A percentile compares a stretch with the other conserved stretches of the same genome.
Conservation (phyloP, 2,797 vertebrate species). For the Streptopelia turtur region DNA sequence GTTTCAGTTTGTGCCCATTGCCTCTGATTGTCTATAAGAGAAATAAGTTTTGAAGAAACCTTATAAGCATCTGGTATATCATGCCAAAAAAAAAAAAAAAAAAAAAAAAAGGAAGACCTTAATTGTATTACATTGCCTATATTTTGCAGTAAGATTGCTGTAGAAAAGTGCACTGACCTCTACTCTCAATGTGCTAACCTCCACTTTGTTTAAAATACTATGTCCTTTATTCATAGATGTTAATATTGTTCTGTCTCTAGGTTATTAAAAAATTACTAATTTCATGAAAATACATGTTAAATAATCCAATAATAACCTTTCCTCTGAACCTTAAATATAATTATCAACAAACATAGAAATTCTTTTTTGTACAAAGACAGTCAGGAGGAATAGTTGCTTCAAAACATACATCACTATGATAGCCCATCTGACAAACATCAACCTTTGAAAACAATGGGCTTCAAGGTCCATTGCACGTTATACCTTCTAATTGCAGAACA, state of each 20-base stretch:
- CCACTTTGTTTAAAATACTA: not conserved
- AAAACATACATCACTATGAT: not conserved
- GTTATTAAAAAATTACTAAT: not conserved
- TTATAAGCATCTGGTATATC: not conserved
- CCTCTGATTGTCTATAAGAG: not conserved
- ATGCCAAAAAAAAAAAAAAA: not conserved
- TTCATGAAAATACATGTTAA: not conserved
- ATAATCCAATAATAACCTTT: constrained; percentile 20
- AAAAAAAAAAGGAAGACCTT: not conserved
- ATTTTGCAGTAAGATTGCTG: not conserved
- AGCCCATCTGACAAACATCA: not conserved
- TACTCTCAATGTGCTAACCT: not conserved
- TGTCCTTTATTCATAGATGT: not conserved
- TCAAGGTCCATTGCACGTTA: constrained; percentile 6
- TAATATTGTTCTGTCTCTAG: not conserved
- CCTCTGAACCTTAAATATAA: constrained; percentile 28
- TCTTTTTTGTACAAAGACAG: not conserved
- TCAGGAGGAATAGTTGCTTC: not conserved
- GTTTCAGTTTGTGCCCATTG: not conserved
- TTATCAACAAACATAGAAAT: not conserved
- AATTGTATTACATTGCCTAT: not conserved
- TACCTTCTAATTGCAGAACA: constrained; percentile 10
- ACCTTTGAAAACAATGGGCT: not conserved
- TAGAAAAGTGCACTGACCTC: not conserved
- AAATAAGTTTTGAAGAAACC: not conserved